Percentiles rank a stretch among this genome's conserved stretches.
phyloP scores from a whole-genome alignment of 2,113 vertebrate species.

The Lipophrys pholis region DNA sequence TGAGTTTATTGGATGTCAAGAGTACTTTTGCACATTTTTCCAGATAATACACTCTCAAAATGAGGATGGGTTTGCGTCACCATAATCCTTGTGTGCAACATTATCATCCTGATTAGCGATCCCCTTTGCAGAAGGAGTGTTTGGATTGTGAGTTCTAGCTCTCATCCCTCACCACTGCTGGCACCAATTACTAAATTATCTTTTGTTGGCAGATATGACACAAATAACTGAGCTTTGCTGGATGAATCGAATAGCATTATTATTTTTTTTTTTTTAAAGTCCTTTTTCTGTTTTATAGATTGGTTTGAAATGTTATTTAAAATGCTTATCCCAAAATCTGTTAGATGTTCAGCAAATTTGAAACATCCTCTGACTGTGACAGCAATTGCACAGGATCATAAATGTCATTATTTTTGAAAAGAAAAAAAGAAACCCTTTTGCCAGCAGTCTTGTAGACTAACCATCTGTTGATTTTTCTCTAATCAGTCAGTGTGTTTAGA shows the following conservation, averaged over 20 bases:
- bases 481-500: too few relatives aligned
- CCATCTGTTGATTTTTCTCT: too few relatives aligned
- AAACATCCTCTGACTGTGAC: neutral
- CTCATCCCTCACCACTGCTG: neutral
- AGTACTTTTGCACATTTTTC: too few relatives aligned
- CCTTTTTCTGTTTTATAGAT: neutral
- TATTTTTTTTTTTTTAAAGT: too few relatives aligned
- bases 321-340: neutral
- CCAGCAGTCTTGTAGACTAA: too few relatives aligned
- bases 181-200: neutral
- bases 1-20: too few relatives aligned
- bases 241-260: neutral
- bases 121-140: neutral
- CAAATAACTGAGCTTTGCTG: neutral
- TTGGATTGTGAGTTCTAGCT: neutral
- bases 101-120: neutral
- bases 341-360: neutral
- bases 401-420: too few relatives aligned
- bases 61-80: neutral
- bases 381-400: neutral
- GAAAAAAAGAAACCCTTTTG: too few relatives aligned
- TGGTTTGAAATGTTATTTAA: neutral
- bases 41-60: too few relatives aligned
- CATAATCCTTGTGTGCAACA: neutral
- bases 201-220: neutral